Percentiles rank a stretch among this genome's conserved stretches.
These are phyloP conservation scores for Gallinago undulata DNA, from an alignment of 2,113 vertebrate genomes.

Conservation along the genomic window DNA sequence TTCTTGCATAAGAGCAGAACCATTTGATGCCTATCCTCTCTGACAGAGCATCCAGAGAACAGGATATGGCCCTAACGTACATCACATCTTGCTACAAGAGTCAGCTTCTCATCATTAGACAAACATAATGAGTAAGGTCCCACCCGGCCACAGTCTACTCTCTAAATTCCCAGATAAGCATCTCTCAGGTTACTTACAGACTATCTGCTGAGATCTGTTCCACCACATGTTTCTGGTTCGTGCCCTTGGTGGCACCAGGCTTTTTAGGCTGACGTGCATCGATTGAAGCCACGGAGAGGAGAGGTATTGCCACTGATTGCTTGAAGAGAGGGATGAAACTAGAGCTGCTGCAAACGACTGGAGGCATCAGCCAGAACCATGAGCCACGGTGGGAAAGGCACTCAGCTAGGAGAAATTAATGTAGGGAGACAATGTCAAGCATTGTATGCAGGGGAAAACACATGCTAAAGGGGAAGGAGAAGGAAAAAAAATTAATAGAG, in stretches of 20 bases:
- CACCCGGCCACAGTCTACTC: accelerated
- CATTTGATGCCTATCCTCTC: neutral
- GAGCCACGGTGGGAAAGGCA: neutral
- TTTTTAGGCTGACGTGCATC: accelerated
- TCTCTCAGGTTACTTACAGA: neutral
- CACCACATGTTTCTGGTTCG: neutral
- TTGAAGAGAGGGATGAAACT: neutral
- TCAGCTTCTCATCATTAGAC: neutral
- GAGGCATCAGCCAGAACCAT: neutral
- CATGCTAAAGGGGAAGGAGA: neutral
- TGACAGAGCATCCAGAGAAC: neutral
- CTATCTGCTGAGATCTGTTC: neutral
- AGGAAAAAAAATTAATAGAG: neutral
- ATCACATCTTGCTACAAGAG: neutral
- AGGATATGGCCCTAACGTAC: neutral
- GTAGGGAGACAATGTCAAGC: neutral
- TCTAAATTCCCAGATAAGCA: neutral
- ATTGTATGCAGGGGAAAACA: neutral
- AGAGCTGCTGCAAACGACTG: neutral
- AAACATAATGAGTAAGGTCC: accelerated
- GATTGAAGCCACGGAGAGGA: neutral
- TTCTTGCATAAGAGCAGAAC: neutral
- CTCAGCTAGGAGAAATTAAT: neutral
- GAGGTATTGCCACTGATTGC: neutral
- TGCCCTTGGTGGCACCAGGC: neutral